A percentile compares a stretch with the other conserved stretches of the same genome.
Evolutionary conservation across 2,113 vertebrate genomes (phyloP).

Genomic region (Tiliqua scincoides): DNA sequence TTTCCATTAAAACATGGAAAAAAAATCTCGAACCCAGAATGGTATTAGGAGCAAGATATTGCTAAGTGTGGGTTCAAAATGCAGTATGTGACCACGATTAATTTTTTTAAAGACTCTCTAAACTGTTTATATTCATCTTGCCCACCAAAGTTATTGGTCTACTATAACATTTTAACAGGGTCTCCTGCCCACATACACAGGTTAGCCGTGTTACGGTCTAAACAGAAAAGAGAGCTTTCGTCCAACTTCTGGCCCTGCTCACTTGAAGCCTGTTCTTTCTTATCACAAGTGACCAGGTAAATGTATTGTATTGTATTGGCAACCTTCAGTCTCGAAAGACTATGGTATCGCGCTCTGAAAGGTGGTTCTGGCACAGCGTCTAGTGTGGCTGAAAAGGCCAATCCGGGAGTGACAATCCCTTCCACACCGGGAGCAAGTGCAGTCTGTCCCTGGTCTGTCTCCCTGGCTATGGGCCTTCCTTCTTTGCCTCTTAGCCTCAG

Average conservation of each 20-base stretch:
- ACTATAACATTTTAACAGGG: neutral
- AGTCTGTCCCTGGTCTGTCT: no score
- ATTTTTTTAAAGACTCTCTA: constrained; percentile 40
- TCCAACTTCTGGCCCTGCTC: neutral
- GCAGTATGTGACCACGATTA: constrained; percentile 32
- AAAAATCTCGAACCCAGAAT: neutral
- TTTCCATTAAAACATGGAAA: constrained; percentile 63
- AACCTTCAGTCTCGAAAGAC: no score
- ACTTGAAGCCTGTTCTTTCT: neutral
- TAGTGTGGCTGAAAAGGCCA: no score
- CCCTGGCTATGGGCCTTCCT: no score
- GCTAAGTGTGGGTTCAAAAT: constrained; percentile 30
- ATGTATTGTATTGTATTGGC: no score
- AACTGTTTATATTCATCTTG: constrained; percentile 32
- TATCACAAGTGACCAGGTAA: neutral
- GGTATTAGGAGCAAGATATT: constrained; percentile 44
- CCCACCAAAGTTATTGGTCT: neutral
- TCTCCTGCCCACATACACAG: neutral
- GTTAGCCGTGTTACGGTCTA: neutral
- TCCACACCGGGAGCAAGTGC: no score
- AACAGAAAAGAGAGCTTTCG: neutral
- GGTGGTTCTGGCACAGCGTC: no score
- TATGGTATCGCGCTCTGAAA: no score
- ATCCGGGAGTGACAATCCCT: no score
- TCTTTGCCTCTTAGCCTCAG: no score